Conservation (phyloP, 2,888 invertebrate genomes). For the Empis livida region DNA sequence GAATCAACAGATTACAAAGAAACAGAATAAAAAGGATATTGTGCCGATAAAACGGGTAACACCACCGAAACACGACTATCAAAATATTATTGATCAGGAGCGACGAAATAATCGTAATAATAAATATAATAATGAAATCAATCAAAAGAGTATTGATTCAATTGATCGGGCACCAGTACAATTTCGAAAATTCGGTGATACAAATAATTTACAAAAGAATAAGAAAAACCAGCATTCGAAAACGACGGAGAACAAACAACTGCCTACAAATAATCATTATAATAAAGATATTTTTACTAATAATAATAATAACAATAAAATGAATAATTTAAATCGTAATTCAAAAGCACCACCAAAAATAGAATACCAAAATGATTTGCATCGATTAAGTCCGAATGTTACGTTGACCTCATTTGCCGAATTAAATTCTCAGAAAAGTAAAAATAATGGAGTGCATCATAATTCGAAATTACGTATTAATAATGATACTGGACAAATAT, state of each 20-base stretch:
- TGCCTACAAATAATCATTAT: neutral
- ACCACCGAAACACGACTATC: conserved; percentile 12
- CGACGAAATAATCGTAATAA: conserved; percentile 1
- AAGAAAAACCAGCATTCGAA: conserved; percentile 5
- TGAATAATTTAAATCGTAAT: conserved; percentile 1
- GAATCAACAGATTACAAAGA: conserved; percentile 6
- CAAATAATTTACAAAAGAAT: conserved; percentile 11
- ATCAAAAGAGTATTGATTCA: neutral
- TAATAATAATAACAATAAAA: neutral
- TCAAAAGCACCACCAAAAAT: conserved; percentile 6
- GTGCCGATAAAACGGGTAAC: conserved; percentile 13
- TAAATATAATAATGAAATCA: neutral
- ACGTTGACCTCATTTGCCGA: conserved; percentile 13
- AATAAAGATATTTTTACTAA: neutral
- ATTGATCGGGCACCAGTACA: neutral
- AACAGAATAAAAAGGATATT: conserved; percentile 6
- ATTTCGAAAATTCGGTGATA: conserved; percentile 15
- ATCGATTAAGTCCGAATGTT: conserved; percentile 7
- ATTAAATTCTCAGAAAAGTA: conserved; percentile 4
- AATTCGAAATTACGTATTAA: conserved; percentile 1
- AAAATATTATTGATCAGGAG: conserved; percentile 13
- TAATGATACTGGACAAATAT: conserved; percentile 2
- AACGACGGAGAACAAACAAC: neutral
- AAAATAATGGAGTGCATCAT: neutral
- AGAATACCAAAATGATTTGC: conserved; percentile 7